A percentile compares a stretch with the other conserved stretches of the same genome.
Conservation (phyloP, 2,888 invertebrate species). For the Ectemnius cavifrons region DNA sequence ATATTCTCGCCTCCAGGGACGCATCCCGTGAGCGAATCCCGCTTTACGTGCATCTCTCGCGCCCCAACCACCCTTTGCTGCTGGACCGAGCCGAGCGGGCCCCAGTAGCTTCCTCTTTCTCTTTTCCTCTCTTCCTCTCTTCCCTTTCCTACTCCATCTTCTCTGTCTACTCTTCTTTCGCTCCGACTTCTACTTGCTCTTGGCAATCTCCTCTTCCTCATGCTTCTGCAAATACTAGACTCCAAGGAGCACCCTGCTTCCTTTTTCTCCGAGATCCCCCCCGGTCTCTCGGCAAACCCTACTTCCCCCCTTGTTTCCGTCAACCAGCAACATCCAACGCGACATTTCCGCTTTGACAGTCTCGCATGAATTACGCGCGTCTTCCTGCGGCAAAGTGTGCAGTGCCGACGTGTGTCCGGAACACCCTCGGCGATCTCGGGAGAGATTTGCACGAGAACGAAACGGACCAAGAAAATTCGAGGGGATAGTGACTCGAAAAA, state of each 20-base stretch:
- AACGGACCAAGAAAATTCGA: background rate
- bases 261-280: background rate
- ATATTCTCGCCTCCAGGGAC: slow-evolving; percentile 46
- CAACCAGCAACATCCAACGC: slow-evolving; percentile 2
- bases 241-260: slow-evolving; percentile 3
- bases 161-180: too few relatives aligned
- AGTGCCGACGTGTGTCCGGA: slow-evolving; percentile 13
- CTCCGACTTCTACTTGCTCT: background rate
- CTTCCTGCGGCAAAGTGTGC: slow-evolving; percentile 4
- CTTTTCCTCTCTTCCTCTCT: too few relatives aligned
- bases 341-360: slow-evolving; percentile 39
- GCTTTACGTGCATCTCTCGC: slow-evolving; percentile 35
- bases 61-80: background rate
- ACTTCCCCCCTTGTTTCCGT: slow-evolving; percentile 22
- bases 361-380: slow-evolving; percentile 42
- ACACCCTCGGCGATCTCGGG: background rate
- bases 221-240: background rate
- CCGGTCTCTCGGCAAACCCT: too few relatives aligned
- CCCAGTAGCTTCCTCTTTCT: background rate
- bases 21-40: slow-evolving; percentile 44
- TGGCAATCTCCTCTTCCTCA: background rate
- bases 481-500: background rate
- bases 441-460: background rate
- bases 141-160: too few relatives aligned
- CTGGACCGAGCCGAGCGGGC: background rate